Percentiles rank a stretch among this genome's conserved stretches.
Conservation (phyloP, 2,797 vertebrate species). For the Loris lydekkerianus region DNA sequence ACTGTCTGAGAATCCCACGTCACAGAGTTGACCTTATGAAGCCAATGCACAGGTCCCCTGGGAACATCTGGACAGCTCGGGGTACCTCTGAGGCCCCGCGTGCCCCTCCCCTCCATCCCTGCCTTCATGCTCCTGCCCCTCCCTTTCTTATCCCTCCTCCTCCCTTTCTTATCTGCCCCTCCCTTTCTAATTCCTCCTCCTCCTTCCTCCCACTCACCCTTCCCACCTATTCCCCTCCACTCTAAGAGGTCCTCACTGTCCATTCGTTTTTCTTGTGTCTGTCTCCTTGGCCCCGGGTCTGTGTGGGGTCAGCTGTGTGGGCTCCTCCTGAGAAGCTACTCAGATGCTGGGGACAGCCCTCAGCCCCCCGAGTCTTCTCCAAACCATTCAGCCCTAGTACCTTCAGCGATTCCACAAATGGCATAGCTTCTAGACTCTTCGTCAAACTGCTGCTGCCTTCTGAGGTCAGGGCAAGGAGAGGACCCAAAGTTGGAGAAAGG, state of each 20-base stretch:
- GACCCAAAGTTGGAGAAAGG: not conserved
- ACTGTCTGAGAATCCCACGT: conserved; percentile 57
- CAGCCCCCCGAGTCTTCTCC: not conserved
- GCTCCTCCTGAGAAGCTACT: not conserved
- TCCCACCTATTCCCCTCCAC: too few species aligned
- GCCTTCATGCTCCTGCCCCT: too few species aligned
- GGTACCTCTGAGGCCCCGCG: not conserved
- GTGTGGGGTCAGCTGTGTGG: not conserved
- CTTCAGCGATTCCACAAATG: not conserved
- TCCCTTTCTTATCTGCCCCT: not conserved
- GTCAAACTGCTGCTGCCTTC: not conserved
- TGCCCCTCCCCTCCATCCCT: not conserved
- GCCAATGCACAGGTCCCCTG: not conserved
- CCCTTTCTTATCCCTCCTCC: not conserved
- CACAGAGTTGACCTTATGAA: not conserved
- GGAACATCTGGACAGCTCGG: not conserved
- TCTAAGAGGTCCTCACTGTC: too few species aligned
- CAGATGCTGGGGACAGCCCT: not conserved
- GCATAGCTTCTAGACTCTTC: not conserved
- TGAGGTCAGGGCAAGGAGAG: not conserved
- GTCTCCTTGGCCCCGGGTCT: not conserved
- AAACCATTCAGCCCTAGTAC: not conserved
- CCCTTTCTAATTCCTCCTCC: too few species aligned
- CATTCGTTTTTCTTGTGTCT: not conserved
- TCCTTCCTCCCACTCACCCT: not conserved